These are phyloP conservation scores for Phenganax stokvisi DNA, from an alignment of 92 coral and sea anemone genomes.

Conservation along the genomic window DNA sequence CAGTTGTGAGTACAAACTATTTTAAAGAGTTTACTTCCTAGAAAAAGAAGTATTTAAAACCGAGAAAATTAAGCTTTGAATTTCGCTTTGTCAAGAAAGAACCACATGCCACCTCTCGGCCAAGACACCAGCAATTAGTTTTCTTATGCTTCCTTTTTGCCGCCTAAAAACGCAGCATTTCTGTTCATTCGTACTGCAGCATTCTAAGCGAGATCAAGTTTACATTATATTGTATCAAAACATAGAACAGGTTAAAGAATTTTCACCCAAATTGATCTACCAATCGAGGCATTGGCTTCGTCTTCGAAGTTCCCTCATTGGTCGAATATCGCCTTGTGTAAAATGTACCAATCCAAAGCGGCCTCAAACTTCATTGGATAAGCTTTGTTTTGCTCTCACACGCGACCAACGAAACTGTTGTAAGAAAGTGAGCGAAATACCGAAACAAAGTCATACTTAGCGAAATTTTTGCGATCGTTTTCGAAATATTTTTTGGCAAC, in stretches of 20 bases:
- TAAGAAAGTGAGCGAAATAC: not conserved
- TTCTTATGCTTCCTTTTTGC: not conserved
- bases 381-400: slow-evolving; percentile 23
- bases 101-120: not conserved
- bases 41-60: not conserved
- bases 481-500: not conserved
- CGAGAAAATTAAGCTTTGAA: not conserved
- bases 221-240: slow-evolving; percentile 21
- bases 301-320: slow-evolving; percentile 43
- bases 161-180: not conserved
- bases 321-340: slow-evolving; percentile 35
- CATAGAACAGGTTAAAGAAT: slow-evolving; percentile 36
- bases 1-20: slow-evolving; percentile 70
- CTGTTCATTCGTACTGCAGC: not conserved
- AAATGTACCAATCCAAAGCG: slow-evolving; percentile 41
- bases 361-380: slow-evolving; percentile 34
- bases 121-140: not conserved
- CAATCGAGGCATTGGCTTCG: slow-evolving; percentile 38
- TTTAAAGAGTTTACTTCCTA: slow-evolving; percentile 16
- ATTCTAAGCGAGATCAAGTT: not conserved
- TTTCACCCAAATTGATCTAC: slow-evolving; percentile 20
- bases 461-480: not conserved
- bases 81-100: slow-evolving; percentile 4
- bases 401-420: not conserved
- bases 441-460: not conserved